Conservation (phyloP, 1,140 invertebrate species). For the Heliconius hermathena region DNA sequence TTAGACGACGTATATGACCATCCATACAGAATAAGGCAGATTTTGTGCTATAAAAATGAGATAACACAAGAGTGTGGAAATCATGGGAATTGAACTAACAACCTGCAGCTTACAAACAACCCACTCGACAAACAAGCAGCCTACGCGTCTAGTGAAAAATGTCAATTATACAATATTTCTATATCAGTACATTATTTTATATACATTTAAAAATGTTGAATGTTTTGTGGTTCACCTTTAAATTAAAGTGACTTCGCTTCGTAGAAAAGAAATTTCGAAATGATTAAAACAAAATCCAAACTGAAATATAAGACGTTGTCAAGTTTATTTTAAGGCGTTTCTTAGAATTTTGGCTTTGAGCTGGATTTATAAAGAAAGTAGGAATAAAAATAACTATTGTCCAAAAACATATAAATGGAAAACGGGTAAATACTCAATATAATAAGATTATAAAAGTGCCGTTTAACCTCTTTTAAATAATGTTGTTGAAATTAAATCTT, state of each 20-base stretch:
- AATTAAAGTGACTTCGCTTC: constrained; percentile 1
- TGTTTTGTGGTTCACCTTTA: background rate
- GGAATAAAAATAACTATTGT: background rate
- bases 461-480: too few species aligned
- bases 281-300: background rate
- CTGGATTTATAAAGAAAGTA: background rate
- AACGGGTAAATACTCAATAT: background rate
- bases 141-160: background rate
- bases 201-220: too few species aligned
- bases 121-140: background rate
- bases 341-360: background rate
- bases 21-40: too few species aligned
- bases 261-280: background rate
- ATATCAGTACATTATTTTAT: background rate
- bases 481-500: too few species aligned
- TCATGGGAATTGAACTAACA: too few species aligned
- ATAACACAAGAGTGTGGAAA: too few species aligned
- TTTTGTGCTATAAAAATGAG: too few species aligned
- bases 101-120: too few species aligned
- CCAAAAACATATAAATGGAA: background rate
- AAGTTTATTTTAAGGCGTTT: background rate
- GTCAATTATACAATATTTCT: background rate
- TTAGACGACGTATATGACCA: too few species aligned
- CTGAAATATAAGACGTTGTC: background rate
- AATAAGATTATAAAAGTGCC: background rate